A percentile compares a stretch with the other conserved stretches of the same genome.
These are phyloP conservation scores for Scaptomyza reducta DNA, from an alignment of 2,888 invertebrate genomes.

Conservation along the genomic window DNA sequence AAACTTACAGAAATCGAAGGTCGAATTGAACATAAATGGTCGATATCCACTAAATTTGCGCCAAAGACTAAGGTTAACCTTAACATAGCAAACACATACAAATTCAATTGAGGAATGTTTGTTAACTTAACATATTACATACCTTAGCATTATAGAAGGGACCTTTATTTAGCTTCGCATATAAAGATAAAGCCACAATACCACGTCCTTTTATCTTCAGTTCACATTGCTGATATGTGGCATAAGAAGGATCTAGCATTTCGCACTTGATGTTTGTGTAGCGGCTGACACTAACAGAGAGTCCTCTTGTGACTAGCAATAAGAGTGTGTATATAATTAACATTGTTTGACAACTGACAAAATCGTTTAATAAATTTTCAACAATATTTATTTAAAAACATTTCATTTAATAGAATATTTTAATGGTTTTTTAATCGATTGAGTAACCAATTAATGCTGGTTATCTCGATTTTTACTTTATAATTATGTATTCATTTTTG, in stretches of 20 bases:
- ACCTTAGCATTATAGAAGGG: constrained; percentile 27
- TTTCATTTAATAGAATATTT: no score
- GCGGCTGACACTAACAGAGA: neutral
- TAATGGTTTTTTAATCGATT: no score
- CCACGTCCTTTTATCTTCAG: constrained; percentile 18
- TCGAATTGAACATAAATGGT: constrained; percentile 44
- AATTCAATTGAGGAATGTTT: no score
- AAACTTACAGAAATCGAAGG: constrained; percentile 31
- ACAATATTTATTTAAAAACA: no score
- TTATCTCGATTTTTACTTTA: no score
- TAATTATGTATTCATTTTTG: no score
- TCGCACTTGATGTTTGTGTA: constrained; percentile 33
- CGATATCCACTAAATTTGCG: constrained; percentile 35
- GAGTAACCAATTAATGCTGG: no score
- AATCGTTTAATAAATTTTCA: no score
- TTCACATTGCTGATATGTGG: constrained; percentile 4
- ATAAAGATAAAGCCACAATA: constrained; percentile 16
- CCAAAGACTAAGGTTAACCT: constrained; percentile 38
- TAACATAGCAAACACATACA: neutral
- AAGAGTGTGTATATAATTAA: neutral
- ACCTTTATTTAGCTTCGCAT: constrained; percentile 4
- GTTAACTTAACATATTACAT: neutral
- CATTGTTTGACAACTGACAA: constrained; percentile 2
- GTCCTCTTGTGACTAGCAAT: neutral
- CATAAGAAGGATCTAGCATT: constrained; percentile 9